These are phyloP conservation scores for Mactromeris polynyma DNA, from an alignment of 2,888 invertebrate species.

Conservation along the genomic window DNA sequence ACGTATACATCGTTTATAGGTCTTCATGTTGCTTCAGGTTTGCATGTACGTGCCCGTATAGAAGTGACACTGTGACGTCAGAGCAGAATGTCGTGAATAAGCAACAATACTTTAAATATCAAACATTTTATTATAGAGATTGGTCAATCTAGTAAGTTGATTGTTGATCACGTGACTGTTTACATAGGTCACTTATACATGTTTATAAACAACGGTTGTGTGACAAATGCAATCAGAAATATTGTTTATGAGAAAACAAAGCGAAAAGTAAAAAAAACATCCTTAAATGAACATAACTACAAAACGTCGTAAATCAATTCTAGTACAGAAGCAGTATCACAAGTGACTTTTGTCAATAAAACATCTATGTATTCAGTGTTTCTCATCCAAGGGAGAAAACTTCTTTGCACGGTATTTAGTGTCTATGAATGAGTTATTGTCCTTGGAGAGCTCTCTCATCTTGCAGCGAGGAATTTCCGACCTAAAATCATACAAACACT, in stretches of 20 bases:
- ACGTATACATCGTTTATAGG: no score
- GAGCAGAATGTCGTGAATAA: no score
- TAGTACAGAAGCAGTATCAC: neutral
- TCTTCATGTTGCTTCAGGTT: no score
- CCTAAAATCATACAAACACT: constrained; percentile 59
- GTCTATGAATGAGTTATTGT: neutral
- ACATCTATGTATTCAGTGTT: neutral
- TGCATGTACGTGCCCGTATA: no score
- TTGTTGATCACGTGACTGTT: no score
- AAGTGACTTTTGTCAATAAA: neutral
- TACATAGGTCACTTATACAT: no score
- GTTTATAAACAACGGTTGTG: no score
- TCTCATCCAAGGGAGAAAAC: neutral
- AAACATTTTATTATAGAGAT: no score
- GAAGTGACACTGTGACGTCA: no score
- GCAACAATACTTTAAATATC: no score
- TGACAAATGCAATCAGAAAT: neutral
- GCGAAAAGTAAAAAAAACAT: neutral
- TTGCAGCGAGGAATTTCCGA: constrained; percentile 70
- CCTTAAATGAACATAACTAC: neutral
- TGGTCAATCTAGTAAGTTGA: no score
- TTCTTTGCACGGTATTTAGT: neutral
- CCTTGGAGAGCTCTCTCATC: constrained; percentile 43
- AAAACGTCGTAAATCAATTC: neutral
- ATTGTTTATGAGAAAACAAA: neutral